phyloP scores from a whole-genome alignment of 2,888 invertebrate species.

The Ectemnius cavifrons region DNA sequence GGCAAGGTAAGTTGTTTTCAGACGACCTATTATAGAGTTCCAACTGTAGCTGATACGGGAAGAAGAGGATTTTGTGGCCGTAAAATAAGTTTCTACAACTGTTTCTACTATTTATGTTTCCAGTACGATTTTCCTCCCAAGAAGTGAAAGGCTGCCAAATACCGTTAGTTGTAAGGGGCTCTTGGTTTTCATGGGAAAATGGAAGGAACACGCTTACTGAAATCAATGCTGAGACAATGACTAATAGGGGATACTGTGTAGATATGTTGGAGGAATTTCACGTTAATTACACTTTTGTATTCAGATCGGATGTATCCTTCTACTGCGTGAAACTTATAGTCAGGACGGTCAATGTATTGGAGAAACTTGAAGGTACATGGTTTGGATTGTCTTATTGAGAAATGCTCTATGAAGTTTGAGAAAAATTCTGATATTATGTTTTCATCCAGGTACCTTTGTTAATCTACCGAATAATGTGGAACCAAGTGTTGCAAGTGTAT shows the following conservation, averaged over 20 bases:
- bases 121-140: conserved; percentile 33
- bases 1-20: conserved; percentile 35
- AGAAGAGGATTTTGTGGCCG: too few relatives aligned
- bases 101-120: not conserved
- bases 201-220: conserved; percentile 90
- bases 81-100: not conserved
- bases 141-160: conserved; percentile 82
- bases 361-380: conserved; percentile 89
- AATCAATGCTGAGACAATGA: conserved; percentile 89
- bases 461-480: conserved; percentile 82
- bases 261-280: conserved; percentile 86
- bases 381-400: not conserved
- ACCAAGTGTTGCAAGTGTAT: conserved; percentile 88
- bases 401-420: not conserved
- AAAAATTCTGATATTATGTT: not conserved
- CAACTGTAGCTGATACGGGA: too few relatives aligned
- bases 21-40: not conserved
- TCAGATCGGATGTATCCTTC: conserved; percentile 85
- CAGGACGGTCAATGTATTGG: conserved; percentile 91
- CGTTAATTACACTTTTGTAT: conserved; percentile 92
- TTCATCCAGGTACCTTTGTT: conserved; percentile 84
- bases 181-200: conserved; percentile 96
- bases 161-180: conserved; percentile 88
- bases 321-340: conserved; percentile 92
- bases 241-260: conserved; percentile 85